Evolutionary conservation across 64 coral and sea anemone genomes (phyloP).

Genomic region (Stylophora pistillata): DNA sequence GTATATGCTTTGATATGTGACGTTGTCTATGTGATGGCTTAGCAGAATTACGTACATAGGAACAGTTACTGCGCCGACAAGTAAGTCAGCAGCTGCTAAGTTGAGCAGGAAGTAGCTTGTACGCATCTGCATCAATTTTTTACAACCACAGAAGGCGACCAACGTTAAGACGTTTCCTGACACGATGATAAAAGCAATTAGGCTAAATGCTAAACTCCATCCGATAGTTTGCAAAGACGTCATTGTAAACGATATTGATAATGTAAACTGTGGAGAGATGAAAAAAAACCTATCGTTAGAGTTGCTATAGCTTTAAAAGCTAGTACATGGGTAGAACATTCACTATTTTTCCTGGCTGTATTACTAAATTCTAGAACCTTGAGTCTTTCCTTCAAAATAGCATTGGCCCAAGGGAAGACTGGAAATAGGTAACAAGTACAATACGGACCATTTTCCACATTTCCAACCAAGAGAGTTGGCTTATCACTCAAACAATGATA

Average conservation of each 20-base stretch:
- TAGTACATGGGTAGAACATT: too few relatives aligned
- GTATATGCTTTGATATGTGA: slow-evolving; percentile 61
- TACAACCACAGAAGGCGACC: slow-evolving; percentile 51
- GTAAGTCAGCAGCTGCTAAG: slow-evolving; percentile 62
- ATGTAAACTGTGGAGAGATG: background rate
- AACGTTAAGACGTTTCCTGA: slow-evolving; percentile 56
- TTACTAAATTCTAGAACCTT: too few relatives aligned
- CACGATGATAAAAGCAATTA: slow-evolving; percentile 28
- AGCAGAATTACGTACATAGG: slow-evolving; percentile 78
- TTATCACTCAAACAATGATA: too few relatives aligned
- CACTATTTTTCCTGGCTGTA: too few relatives aligned
- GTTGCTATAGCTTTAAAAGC: too few relatives aligned
- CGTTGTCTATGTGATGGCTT: slow-evolving; percentile 50
- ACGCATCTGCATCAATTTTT: slow-evolving; percentile 70
- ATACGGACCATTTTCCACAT: too few relatives aligned
- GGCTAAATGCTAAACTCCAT: slow-evolving; percentile 49
- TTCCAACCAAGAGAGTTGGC: too few relatives aligned
- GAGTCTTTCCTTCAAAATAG: too few relatives aligned
- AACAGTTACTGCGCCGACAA: slow-evolving; percentile 60
- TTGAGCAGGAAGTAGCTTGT: slow-evolving; percentile 72
- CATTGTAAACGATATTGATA: background rate
- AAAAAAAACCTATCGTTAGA: too few relatives aligned
- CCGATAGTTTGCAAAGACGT: background rate
- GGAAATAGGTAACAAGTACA: too few relatives aligned
- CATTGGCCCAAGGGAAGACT: too few relatives aligned